Conservation (phyloP, 2,888 invertebrate genomes). For the Chorisops tibialis region DNA sequence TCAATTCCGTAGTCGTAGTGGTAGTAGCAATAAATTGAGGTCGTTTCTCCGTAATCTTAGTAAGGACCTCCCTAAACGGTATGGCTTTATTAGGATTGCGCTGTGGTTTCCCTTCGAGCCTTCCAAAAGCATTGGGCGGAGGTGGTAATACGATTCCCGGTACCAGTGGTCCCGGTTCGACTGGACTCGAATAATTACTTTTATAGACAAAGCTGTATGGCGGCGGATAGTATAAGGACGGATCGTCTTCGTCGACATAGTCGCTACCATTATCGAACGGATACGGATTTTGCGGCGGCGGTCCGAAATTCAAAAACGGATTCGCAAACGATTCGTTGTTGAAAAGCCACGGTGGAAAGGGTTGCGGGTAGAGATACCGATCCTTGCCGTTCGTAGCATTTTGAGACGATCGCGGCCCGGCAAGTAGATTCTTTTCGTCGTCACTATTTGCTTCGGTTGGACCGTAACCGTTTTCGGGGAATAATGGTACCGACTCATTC, state of each 20-base stretch:
- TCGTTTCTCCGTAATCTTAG: constrained; percentile 41
- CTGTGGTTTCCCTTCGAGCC: constrained; percentile 57
- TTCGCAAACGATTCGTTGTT: constrained; percentile 45
- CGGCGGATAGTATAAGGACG: constrained; percentile 86
- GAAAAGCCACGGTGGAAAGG: constrained; percentile 59
- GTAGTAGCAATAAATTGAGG: constrained; percentile 39
- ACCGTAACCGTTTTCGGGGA: constrained; percentile 54
- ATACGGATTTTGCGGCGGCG: constrained; percentile 52
- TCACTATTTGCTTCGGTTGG: constrained; percentile 41
- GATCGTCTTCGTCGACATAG: constrained; percentile 85
- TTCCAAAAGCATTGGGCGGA: constrained; percentile 81
- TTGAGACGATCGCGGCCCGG: constrained; percentile 57
- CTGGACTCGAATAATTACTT: constrained; percentile 69
- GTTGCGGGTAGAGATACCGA: constrained; percentile 59
- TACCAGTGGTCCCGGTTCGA: constrained; percentile 80
- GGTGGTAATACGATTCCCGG: constrained; percentile 86
- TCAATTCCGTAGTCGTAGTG: constrained; percentile 50
- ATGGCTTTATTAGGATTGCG: constrained; percentile 34
- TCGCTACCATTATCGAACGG: constrained; percentile 69
- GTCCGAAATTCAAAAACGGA: constrained; percentile 38
- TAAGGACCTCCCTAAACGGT: constrained; percentile 41
- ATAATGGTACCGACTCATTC: constrained; percentile 67
- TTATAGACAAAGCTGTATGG: constrained; percentile 84
- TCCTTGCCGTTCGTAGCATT: constrained; percentile 42
- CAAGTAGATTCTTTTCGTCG: constrained; percentile 56